Base-by-base conservation (phyloP, 2,113 vertebrate genomes). In the Engystomops pustulosus region DNA sequence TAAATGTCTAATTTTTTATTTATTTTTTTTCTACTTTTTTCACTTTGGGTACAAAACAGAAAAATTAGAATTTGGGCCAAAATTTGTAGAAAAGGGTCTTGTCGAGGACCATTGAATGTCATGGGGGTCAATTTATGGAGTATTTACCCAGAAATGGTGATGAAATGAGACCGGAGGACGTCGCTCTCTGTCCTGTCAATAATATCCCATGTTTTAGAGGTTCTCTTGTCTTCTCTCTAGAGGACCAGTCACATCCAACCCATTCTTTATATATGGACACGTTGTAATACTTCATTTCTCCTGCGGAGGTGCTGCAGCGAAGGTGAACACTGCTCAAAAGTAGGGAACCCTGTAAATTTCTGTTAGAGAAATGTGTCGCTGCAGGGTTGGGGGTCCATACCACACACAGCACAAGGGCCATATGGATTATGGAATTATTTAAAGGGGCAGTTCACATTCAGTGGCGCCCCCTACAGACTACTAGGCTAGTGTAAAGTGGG, bases 11-110 rank as follows among this genome's bases (percentile, higher is more conserved):
- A n/a, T 32, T 70, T 70, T 70, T 3, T 41, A 15, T 38, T 34
- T 69, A 34, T 51, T 51, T 51, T 51, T 51, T n/a, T n/a, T n/a
- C n/a, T 41, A 41, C 38, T 53, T 53, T 20, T 70, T 70, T 70
- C 68, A 70, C 68, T 70, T 70, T 8, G 36, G 36, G 4, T 20
- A 11, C 30, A 36, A 72, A 30, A 47, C 5, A 15, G 14, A 12
- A 45, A 9, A 17, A 3, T 20, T 38, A 69, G 20, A 38, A 60
- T 27, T 62, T 30, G 58, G 27, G 25, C 6, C 25, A 27, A 23
- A 27, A 23, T 27, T 0, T 10, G 55, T 67, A 36, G 4, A 25
- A 10, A 12, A 6, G 23, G 3, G 55, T 3, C n/a, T n/a, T 55
- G 53, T 20, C 49, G 17, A 32, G 0, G 7, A 30, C 32, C 3